Evolutionary conservation across 1,140 invertebrate genomes (phyloP).

Genomic region (Drosophila arawakana): DNA sequence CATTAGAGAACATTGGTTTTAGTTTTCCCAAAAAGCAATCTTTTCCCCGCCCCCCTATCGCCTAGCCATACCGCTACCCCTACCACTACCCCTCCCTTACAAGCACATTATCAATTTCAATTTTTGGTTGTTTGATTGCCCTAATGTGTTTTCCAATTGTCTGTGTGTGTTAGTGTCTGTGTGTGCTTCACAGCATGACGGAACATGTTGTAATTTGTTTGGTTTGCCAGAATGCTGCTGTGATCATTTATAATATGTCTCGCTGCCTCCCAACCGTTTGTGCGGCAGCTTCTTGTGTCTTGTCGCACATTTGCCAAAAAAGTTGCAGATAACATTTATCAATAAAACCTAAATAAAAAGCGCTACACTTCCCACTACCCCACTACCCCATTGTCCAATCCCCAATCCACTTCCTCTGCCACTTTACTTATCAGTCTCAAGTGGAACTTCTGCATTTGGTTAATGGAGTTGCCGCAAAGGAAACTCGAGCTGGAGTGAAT

Average conservation of each 20-base stretch:
- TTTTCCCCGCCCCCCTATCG: neutral
- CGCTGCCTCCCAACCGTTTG: slow-evolving; percentile 29
- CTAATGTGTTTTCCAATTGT: slow-evolving; percentile 80
- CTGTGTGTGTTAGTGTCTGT: slow-evolving; percentile 8
- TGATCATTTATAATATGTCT: slow-evolving; percentile 64
- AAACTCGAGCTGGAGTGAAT: slow-evolving; percentile 17
- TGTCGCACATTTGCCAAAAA: slow-evolving; percentile 70
- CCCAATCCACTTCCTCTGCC: slow-evolving; percentile 28
- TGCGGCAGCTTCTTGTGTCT: slow-evolving; percentile 46
- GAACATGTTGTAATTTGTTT: slow-evolving; percentile 79
- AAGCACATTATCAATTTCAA: slow-evolving; percentile 77
- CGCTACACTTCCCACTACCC: slow-evolving; percentile 55
- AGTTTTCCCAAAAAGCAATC: slow-evolving; percentile 50
- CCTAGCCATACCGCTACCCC: too few relatives aligned
- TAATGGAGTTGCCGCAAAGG: slow-evolving; percentile 62
- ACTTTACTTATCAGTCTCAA: slow-evolving; percentile 57
- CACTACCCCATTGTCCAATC: neutral
- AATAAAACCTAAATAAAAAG: slow-evolving; percentile 16
- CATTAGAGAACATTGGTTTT: slow-evolving; percentile 71
- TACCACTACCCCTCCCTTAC: slow-evolving; percentile 4
- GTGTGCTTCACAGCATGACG: slow-evolving; percentile 51
- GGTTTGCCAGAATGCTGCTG: slow-evolving; percentile 55
- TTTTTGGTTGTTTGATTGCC: slow-evolving; percentile 78
- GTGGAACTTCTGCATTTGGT: slow-evolving; percentile 50
- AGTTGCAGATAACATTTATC: slow-evolving; percentile 63